Evolutionary conservation across 2,797 vertebrate genomes (phyloP).

Genomic region (Pagetopsis macropterus): DNA sequence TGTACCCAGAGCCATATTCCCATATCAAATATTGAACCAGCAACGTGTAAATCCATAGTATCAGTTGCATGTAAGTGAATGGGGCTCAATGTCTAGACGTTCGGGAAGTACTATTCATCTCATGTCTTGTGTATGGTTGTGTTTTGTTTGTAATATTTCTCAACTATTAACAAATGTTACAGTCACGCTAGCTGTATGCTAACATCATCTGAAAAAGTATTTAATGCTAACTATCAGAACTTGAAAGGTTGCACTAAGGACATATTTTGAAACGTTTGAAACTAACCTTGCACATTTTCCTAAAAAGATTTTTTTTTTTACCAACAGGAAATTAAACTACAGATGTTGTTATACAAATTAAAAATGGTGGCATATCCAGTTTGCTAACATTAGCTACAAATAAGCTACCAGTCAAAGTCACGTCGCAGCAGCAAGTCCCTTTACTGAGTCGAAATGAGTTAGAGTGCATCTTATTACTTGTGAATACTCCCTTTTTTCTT

Average conservation of each 20-base stretch:
- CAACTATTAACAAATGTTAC: neutral
- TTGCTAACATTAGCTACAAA: neutral
- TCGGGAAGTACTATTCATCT: neutral
- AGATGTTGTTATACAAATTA: too few relatives aligned
- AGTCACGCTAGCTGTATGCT: neutral
- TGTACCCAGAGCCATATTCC: conserved; percentile 22
- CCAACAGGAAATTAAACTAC: too few relatives aligned
- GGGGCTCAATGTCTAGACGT: neutral
- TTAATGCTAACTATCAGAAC: neutral
- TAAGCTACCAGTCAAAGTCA: neutral
- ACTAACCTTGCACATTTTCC: too few relatives aligned
- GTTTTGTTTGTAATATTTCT: neutral
- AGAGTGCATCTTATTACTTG: neutral
- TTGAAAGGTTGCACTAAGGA: too few relatives aligned
- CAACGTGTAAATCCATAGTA: conserved; percentile 31
- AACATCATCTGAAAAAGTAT: neutral
- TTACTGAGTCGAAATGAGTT: neutral
- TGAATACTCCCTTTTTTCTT: neutral
- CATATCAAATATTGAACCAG: conserved; percentile 16
- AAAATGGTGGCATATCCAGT: neutral
- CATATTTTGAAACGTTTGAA: too few relatives aligned
- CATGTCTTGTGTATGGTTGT: neutral
- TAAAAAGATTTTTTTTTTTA: too few relatives aligned
- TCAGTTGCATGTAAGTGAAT: conserved; percentile 4
- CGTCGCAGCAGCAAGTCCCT: neutral